A percentile compares a stretch with the other conserved stretches of the same genome.
These are phyloP conservation scores for Danio tinwini DNA, from an alignment of 2,797 vertebrate genomes.

Conservation along the genomic window DNA sequence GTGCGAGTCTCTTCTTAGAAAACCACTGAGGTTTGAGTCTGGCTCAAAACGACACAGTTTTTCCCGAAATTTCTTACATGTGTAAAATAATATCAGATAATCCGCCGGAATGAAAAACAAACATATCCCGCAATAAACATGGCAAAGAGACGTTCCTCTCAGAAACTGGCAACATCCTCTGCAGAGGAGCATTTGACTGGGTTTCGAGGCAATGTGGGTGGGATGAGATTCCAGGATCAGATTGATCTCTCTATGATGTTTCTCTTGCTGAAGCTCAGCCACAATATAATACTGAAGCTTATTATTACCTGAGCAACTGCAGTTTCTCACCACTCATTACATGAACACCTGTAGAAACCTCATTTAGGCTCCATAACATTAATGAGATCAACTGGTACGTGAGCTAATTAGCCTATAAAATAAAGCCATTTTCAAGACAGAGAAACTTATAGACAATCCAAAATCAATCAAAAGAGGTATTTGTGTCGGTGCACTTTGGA, in stretches of 20 bases:
- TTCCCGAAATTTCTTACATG: constrained; percentile 18
- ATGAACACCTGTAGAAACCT: neutral
- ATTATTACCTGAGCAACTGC: neutral
- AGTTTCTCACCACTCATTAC: constrained; percentile 7
- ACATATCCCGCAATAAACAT: constrained; percentile 22
- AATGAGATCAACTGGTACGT: no score
- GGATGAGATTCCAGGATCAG: constrained; percentile 26
- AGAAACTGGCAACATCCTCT: constrained; percentile 1
- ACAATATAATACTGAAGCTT: neutral
- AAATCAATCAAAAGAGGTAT: no score
- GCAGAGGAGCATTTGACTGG: neutral
- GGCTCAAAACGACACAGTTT: neutral
- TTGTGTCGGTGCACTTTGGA: no score
- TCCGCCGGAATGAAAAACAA: constrained; percentile 44
- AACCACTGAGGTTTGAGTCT: constrained; percentile 23
- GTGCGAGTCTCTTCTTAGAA: constrained; percentile 11
- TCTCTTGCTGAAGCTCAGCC: neutral
- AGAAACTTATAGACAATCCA: no score
- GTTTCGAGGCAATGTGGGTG: constrained; percentile 18
- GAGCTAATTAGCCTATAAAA: no score
- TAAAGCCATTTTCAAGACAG: no score
- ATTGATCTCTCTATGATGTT: constrained; percentile 36
- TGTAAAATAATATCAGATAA: constrained; percentile 42
- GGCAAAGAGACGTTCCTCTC: neutral
- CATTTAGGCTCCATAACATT: neutral